Conservation (phyloP, 2,113 vertebrate species). For the Halcyon malimbica region DNA sequence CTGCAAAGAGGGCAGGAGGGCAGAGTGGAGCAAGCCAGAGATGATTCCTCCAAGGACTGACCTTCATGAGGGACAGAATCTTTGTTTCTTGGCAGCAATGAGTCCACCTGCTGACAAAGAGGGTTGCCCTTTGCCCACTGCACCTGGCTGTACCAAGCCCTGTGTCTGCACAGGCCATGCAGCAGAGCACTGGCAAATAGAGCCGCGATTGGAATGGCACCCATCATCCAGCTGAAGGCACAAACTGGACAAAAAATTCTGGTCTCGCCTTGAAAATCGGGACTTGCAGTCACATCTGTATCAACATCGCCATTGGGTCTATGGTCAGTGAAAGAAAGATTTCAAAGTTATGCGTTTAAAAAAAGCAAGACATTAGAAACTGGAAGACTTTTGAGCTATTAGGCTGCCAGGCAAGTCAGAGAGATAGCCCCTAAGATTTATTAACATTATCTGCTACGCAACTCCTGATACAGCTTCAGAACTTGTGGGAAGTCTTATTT, state of each 20-base stretch:
- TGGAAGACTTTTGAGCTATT: slow-evolving; percentile 34
- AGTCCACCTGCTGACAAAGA: neutral
- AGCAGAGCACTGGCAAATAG: neutral
- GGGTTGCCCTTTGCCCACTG: neutral
- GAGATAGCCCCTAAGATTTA: slow-evolving; percentile 54
- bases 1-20: neutral
- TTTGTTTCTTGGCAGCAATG: neutral
- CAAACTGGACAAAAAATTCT: neutral
- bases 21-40: neutral
- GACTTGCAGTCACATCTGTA: neutral
- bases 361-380: neutral
- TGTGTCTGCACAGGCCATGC: neutral
- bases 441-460: slow-evolving; percentile 28
- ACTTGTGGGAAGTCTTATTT: slow-evolving; percentile 64
- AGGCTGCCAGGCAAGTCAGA: slow-evolving; percentile 44
- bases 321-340: neutral
- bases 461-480: slow-evolving; percentile 48
- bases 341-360: neutral
- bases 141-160: neutral
- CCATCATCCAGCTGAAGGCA: neutral
- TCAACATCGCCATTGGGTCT: neutral
- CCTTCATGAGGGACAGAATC: neutral
- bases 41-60: neutral
- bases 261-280: neutral
- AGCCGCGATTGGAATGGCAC: no score